These are phyloP conservation scores for Heliocidaris tuberculata DNA, from an alignment of 35 echinoderm and acorn worm genomes.

Conservation along the genomic window DNA sequence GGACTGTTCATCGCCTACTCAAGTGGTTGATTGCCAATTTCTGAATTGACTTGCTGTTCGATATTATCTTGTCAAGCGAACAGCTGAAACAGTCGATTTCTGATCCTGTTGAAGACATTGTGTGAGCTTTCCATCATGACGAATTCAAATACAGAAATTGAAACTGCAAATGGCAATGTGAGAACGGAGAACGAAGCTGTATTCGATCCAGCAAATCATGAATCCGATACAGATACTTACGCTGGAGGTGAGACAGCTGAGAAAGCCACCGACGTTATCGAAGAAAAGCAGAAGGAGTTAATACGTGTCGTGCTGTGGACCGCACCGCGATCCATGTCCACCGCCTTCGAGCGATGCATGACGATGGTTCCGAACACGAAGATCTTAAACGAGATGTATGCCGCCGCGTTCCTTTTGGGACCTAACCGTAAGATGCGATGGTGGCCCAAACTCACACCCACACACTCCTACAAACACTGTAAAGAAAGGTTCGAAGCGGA, in stretches of 20 bases:
- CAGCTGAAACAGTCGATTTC: background rate
- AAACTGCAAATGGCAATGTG: background rate
- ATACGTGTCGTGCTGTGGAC: constrained; percentile 74
- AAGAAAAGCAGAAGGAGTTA: background rate
- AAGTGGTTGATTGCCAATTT: background rate
- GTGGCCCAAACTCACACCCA: constrained; percentile 39
- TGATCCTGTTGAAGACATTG: background rate
- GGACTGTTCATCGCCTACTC: background rate
- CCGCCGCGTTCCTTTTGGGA: constrained; percentile 69
- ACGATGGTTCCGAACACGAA: constrained; percentile 55
- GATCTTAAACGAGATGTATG: constrained; percentile 78
- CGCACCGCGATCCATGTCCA: constrained; percentile 69
- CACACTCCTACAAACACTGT: constrained; percentile 55
- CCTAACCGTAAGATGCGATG: constrained; percentile 55
- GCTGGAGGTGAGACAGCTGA: background rate
- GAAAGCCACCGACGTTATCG: background rate
- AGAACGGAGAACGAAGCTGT: background rate
- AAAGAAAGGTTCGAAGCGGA: constrained; percentile 73
- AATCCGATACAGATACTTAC: background rate
- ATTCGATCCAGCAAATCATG: background rate
- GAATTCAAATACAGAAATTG: constrained; percentile 2
- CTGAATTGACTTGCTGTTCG: background rate
- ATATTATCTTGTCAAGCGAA: background rate
- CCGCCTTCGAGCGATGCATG: constrained; percentile 71
- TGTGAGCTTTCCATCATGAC: constrained; percentile 4